phyloP scores from a whole-genome alignment of 1,140 invertebrate genomes.

The Carposina sasakii region DNA sequence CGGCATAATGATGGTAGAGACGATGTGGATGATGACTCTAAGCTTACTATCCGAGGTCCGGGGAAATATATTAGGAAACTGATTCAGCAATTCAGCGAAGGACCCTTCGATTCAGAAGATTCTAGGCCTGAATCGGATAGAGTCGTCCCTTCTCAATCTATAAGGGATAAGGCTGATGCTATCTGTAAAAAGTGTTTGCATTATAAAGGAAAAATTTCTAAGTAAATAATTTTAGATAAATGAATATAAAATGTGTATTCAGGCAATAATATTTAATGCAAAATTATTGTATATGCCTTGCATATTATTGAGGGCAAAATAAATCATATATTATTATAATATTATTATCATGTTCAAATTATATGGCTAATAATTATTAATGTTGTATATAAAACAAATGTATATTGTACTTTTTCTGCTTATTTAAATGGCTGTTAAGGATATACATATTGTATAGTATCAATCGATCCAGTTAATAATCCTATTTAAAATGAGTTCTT shows the following conservation, averaged over 20 bases:
- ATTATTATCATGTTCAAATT: no score
- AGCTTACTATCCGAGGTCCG: slow-evolving; percentile 54
- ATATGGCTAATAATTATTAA: no score
- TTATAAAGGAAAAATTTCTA: slow-evolving; percentile 64
- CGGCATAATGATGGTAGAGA: slow-evolving; percentile 20
- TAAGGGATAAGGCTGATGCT: slow-evolving; percentile 63
- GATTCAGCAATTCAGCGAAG: slow-evolving; percentile 70
- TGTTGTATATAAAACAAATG: no score
- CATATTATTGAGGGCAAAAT: no score
- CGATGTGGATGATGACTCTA: slow-evolving; percentile 38
- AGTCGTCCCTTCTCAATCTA: slow-evolving; percentile 37
- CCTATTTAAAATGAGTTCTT: no score
- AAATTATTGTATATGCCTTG: no score
- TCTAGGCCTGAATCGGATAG: slow-evolving; percentile 50
- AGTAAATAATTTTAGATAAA: slow-evolving; percentile 27
- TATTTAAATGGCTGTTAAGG: no score
- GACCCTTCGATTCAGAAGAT: slow-evolving; percentile 55
- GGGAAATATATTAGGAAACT: slow-evolving; percentile 66
- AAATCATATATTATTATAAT: no score
- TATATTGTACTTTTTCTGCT: no score
- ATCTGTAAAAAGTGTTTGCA: slow-evolving; percentile 71
- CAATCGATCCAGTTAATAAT: no score
- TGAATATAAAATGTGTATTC: slow-evolving; percentile 12
- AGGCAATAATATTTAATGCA: slow-evolving; percentile 17
- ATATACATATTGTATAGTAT: no score